A percentile compares a stretch with the other conserved stretches of the same genome.
Conservation (phyloP, 2,113 vertebrate genomes). For the Ceyx margarethae region DNA sequence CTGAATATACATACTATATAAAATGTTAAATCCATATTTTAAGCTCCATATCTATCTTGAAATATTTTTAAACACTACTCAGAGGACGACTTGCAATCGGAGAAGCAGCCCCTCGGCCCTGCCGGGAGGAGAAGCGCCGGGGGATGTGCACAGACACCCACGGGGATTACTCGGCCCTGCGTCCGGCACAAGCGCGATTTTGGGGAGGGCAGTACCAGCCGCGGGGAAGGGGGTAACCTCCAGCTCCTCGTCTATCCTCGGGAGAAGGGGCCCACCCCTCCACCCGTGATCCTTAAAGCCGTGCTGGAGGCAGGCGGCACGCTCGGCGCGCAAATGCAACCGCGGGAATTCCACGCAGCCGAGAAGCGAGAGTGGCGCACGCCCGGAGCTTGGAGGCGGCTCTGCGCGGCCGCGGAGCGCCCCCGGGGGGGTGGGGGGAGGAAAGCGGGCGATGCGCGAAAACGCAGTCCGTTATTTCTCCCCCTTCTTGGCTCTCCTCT, state of each 20-base stretch:
- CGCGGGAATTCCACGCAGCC: background rate
- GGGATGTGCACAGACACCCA: background rate
- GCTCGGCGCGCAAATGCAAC: background rate
- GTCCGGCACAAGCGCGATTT: background rate
- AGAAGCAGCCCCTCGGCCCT: background rate
- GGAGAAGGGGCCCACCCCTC: background rate
- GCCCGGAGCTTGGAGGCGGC: background rate
- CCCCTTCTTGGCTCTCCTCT: background rate
- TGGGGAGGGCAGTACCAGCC: background rate
- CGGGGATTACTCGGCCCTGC: background rate
- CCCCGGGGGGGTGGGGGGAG: background rate
- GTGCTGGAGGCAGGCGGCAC: background rate
- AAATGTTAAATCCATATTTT: background rate
- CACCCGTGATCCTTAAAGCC: background rate
- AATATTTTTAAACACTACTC: background rate
- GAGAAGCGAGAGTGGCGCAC: background rate
- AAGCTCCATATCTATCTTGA: background rate
- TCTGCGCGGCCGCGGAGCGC: slow-evolving; percentile 38
- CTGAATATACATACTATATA: background rate
- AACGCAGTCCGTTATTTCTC: background rate
- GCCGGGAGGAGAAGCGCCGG: background rate
- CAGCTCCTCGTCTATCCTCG: background rate
- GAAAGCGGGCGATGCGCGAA: background rate
- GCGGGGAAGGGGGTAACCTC: too few relatives aligned
- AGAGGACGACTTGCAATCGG: background rate